Evolutionary conservation across 1,140 invertebrate genomes (phyloP), one percentile per base, ranked within the genome.

Genomic region (Diorhabda carinulata): DNA sequence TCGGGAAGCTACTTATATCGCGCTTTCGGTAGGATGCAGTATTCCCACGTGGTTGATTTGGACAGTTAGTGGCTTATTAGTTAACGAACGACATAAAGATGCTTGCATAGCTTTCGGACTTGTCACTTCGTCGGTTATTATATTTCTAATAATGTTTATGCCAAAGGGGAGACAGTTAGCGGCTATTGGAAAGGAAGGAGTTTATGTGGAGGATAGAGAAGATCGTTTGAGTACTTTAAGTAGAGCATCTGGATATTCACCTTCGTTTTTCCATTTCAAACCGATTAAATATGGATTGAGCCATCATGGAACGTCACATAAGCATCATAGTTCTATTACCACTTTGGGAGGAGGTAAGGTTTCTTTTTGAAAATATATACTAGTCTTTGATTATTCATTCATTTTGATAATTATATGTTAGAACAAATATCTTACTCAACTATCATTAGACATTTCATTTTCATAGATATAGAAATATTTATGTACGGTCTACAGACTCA

Each of bases 61-160:
- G 92, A 89, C 87, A 70, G 83, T 88, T 43, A 89, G 90, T 71
- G 89, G 90, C 62, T 79, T 95, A 76, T 86, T 92, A 2, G 89
- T 92, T 1, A 87, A 88, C 45, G 90, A 92, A 72, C 83, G 88
- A 61, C 90, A 92, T 76, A 88, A 91, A 61, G 94, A 97, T 78
- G 93, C 92, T 2, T 95, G 93, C 82, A 85, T 96, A 1, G 94
- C 92, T 1, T 95, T 93, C 76, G 95, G 95, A 0, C 83, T 97
- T 10, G 86, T 95, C 7, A 86, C 90, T 43, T 95, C 92, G 4
- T 90, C 93, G 43, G 87, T 90, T 2, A 87, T 95, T 6, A 89
- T 96, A 7, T 95, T 97, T 79, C 85, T 96, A 60, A 87, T 95
- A 7, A 96, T 97, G 94, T 98, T 97, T 81, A 90, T 96, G 81